Evolutionary conservation across 2,113 vertebrate genomes (phyloP), one percentile per base, ranked within the genome.

Genomic region (Salvelinus sp.): DNA sequence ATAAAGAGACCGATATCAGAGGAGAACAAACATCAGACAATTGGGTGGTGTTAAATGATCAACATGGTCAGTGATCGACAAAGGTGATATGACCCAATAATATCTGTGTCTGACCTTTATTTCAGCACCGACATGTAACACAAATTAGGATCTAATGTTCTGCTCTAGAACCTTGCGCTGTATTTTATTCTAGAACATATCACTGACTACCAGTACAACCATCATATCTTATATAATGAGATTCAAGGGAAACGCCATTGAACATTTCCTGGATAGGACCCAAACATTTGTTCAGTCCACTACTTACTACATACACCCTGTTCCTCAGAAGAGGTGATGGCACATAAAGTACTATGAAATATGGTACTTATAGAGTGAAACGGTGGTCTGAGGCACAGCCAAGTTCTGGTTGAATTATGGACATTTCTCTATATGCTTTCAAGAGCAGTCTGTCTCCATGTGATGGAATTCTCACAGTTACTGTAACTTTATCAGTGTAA

Each of bases 401-500:
- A 87, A 87, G 80, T 85, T 87, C 81, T 62, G 81, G 65, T 83
- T 87, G 89, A 91, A 86, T 88, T 89, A 87, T 81, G 76, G 78
- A 73, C 76, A 20, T 85, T 82, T 83, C 69, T 28, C 80, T 68
- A 82, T 74, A 82, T 81, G 84, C 81, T 73, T 83, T 87, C 83
- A 65, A 85, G 84, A 79, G 82, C 76, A 30, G 84, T 76, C 25
- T 70, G 83, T 68, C 85, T 84, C 82, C 84, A 68, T 80, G 72
- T 81, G 84, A 85, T 84, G 70, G 87, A 85, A 74, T 79, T 82
- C 72, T 77, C 83, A 44, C 66, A 88, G 80, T 86, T 33, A 33
- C 30, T 33, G 30, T 78, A 77, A 76, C 66, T 14, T 1, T 58
- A 57, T 78, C 79, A 72, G 73, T 81, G 82, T 82, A 85, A 85